Evolutionary conservation across 2,797 vertebrate genomes (phyloP), one percentile per base, ranked within the genome.

Genomic region (Macrochelys suwanniensis): DNA sequence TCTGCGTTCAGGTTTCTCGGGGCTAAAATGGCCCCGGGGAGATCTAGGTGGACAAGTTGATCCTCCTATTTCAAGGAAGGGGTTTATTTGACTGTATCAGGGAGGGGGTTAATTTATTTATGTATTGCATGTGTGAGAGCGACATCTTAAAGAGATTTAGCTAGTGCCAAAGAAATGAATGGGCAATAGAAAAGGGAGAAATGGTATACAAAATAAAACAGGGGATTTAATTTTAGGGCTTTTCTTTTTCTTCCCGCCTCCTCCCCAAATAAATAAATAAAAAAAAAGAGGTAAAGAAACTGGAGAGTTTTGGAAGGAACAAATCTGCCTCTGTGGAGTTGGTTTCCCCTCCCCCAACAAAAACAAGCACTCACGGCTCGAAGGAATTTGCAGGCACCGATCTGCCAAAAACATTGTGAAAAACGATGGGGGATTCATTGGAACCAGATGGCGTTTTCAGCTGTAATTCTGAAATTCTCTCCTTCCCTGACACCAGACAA

Each of bases 331-430:
- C 98, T 98, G 98, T 98, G 98, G 97, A 98, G 97, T 97, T 96
- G 97, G 97, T 94, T 97, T 97, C 98, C 98, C 98, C 98, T 98
- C 99, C 99, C 99, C 99, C 99, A 99, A 99, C 98, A 98, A 99
- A 98, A 99, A 99, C 98, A 99, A 98, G 98, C 98, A 98, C 98
- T 98, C 97, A 95, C 95, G 97, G 98, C 98, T 98, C 98, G 93
- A 98, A 98, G 98, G 98, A 98, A 98, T 98, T 98, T 98, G 98
- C 97, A 98, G 98, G 98, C 98, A 97, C 97, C 96, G 97, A 98
- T 98, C 98, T 98, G 98, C 98, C 98, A 98, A 98, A 98, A 98
- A 98, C 98, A 98, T 98, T 98, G 98, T 98, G 98, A 98, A 98
- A 98, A 98, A 97, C 98, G 97, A 97, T 97, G 97, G 98, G 97